Evolutionary conservation across 2,888 invertebrate genomes (phyloP).

Genomic region (Geophilus truncorum): DNA sequence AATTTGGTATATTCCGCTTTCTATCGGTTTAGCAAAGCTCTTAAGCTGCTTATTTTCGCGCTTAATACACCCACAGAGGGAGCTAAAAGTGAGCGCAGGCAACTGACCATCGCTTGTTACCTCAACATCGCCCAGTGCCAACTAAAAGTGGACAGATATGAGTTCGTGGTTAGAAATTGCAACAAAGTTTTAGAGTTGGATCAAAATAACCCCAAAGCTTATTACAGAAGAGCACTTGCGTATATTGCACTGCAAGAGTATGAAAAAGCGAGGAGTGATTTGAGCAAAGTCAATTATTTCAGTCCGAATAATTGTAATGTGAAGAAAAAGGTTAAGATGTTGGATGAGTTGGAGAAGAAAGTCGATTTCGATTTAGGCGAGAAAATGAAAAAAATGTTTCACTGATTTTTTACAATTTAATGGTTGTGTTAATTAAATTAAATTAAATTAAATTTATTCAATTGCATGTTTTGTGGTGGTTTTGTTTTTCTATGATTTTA

Average conservation of each 20-base stretch:
- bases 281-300: slow-evolving; percentile 60
- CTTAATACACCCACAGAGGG: slow-evolving; percentile 50
- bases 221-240: slow-evolving; percentile 54
- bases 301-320: slow-evolving; percentile 64
- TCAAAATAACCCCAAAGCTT: slow-evolving; percentile 52
- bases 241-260: slow-evolving; percentile 46
- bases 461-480: no score
- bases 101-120: slow-evolving; percentile 58
- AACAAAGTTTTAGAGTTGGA: slow-evolving; percentile 51
- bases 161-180: slow-evolving; percentile 61
- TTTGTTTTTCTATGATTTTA: no score
- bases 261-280: slow-evolving; percentile 51
- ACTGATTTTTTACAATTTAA: no score
- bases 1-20: slow-evolving; percentile 64
- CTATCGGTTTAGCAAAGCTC: slow-evolving; percentile 64
- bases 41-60: slow-evolving; percentile 62
- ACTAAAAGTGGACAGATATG: slow-evolving; percentile 61
- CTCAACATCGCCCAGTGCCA: slow-evolving; percentile 81
- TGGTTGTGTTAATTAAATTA: no score
- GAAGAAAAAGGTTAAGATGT: slow-evolving; percentile 56
- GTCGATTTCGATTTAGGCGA: slow-evolving; percentile 58
- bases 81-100: slow-evolving; percentile 48
- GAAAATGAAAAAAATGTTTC: slow-evolving; percentile 55
- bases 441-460: no score
- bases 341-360: slow-evolving; percentile 56